Conservation (phyloP, 2,113 vertebrate genomes). For the Eurypyga helias region DNA sequence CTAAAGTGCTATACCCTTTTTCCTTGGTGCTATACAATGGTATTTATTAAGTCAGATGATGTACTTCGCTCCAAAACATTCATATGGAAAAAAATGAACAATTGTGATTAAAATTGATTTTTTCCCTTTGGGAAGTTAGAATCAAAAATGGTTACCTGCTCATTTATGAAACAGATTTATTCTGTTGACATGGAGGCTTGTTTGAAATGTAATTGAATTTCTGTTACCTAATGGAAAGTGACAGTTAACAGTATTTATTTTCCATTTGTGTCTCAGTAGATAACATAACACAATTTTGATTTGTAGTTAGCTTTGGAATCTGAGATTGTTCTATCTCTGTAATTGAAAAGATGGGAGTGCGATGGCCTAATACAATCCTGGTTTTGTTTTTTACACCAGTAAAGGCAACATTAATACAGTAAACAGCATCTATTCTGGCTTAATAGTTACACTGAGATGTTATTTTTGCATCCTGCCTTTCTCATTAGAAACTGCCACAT, state of each 20-base stretch:
- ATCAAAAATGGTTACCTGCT: slow-evolving; percentile 95
- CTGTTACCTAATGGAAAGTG: slow-evolving; percentile 93
- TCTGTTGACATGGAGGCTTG: slow-evolving; percentile 94
- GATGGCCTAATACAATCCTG: slow-evolving; percentile 77
- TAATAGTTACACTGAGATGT: slow-evolving; percentile 78
- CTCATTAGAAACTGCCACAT: slow-evolving; percentile 73
- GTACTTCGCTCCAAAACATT: slow-evolving; percentile 86
- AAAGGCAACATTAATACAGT: slow-evolving; percentile 77
- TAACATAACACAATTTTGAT: slow-evolving; percentile 90
- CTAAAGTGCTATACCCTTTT: not conserved
- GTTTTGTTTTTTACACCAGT: slow-evolving; percentile 74
- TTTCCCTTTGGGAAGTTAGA: slow-evolving; percentile 91
- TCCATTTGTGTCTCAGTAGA: slow-evolving; percentile 88
- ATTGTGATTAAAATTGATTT: slow-evolving; percentile 99
- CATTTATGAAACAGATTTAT: slow-evolving; percentile 97
- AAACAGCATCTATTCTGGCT: slow-evolving; percentile 72
- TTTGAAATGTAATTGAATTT: slow-evolving; percentile 99
- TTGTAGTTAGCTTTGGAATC: slow-evolving; percentile 87
- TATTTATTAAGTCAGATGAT: slow-evolving; percentile 89
- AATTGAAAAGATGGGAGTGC: slow-evolving; percentile 82
- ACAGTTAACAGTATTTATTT: slow-evolving; percentile 93
- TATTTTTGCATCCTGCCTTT: slow-evolving; percentile 65
- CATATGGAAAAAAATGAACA: slow-evolving; percentile 86
- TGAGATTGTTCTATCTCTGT: slow-evolving; percentile 83
- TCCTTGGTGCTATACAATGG: slow-evolving; percentile 50